Evolutionary conservation across 1,140 invertebrate genomes (phyloP).

Genomic region (Papilio aristodemus): DNA sequence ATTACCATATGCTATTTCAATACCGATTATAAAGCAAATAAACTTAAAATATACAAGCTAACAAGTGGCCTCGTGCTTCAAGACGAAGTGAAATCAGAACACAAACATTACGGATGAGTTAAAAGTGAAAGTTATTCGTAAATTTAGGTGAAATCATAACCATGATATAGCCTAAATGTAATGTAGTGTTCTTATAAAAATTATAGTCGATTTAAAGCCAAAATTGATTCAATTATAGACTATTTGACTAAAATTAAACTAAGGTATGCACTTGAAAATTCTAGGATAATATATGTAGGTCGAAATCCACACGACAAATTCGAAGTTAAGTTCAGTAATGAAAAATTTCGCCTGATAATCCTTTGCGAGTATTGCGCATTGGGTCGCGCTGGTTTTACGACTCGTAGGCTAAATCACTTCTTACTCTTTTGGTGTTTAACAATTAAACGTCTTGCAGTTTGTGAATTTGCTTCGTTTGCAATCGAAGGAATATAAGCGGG

Average conservation of each 20-base stretch:
- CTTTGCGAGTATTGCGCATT: constrained; percentile 68
- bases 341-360: neutral
- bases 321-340: constrained; percentile 20
- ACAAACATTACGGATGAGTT: constrained; percentile 2
- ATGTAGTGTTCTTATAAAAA: neutral
- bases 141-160: neutral
- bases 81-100: constrained; percentile 8
- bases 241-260: no score
- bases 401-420: constrained; percentile 31
- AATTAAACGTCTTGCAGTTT: constrained; percentile 7
- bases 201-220: neutral
- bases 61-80: neutral
- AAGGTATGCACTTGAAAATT: neutral
- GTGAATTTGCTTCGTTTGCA: neutral
- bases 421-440: constrained; percentile 3
- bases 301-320: constrained; percentile 3
- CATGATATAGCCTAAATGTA: neutral
- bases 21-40: constrained; percentile 3
- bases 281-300: neutral
- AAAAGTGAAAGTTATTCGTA: constrained; percentile 6
- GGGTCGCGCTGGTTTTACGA: constrained; percentile 51
- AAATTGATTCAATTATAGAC: neutral
- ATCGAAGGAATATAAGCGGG: constrained; percentile 38
- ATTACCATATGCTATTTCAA: constrained; percentile 1
- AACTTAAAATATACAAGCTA: neutral